A percentile compares a stretch with the other conserved stretches of the same genome.
Conservation (phyloP, 2,113 vertebrate genomes). For the Rhinoderma darwinii region DNA sequence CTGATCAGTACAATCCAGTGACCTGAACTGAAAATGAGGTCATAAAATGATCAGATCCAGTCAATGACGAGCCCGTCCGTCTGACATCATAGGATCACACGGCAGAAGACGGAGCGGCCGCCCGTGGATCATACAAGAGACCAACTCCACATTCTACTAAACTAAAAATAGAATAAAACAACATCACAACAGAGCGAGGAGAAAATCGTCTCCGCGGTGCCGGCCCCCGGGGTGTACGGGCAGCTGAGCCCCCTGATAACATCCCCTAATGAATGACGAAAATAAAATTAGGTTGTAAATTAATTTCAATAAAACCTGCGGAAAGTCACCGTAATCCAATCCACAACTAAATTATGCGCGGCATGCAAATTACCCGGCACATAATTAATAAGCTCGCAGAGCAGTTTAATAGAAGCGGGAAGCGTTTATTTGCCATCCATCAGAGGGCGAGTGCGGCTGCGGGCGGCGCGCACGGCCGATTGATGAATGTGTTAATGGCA, state of each 20-base stretch:
- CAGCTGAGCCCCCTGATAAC: background rate
- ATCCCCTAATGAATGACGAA: conserved; percentile 20
- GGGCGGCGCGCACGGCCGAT: background rate
- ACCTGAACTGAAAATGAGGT: no score
- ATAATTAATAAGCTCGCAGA: conserved; percentile 36
- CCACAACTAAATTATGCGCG: conserved; percentile 25
- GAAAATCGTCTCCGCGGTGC: background rate
- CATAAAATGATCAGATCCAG: no score
- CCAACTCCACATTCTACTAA: background rate
- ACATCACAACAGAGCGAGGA: background rate
- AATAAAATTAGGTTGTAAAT: conserved; percentile 33
- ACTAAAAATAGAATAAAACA: background rate
- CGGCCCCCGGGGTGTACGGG: background rate
- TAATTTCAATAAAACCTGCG: conserved; percentile 41
- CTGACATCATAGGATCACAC: no score
- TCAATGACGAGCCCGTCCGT: no score
- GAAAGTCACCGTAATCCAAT: conserved; percentile 46
- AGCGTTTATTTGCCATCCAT: background rate
- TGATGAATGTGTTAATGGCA: conserved; percentile 16
- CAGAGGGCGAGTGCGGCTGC: background rate
- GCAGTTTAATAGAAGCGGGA: conserved; percentile 27
- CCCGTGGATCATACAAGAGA: no score
- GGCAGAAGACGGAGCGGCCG: background rate
- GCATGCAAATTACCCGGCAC: conserved; percentile 32
- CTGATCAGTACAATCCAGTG: no score